Base-by-base conservation (phyloP, 2,113 vertebrate genomes). In the Tyto alba region DNA sequence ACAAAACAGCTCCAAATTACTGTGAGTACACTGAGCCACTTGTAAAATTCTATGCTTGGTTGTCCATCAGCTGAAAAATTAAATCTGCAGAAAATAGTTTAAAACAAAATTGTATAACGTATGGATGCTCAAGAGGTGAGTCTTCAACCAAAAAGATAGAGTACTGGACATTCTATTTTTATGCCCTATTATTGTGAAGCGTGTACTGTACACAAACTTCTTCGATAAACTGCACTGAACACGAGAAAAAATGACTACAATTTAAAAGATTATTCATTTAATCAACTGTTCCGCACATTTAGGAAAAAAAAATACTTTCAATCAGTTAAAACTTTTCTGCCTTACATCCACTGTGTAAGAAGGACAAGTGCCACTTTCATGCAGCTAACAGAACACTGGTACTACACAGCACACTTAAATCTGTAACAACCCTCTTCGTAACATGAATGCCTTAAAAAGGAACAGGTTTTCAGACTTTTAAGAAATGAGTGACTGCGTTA, bases 391-490 rank as follows among this genome's bases (percentile, higher is more conserved):
- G 21, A 19, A 76, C 41, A 48, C 14, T 3, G 1, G 0, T 18
- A 11, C 22, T 23, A 34, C 27, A 13, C 1, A 89, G 55, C 36
- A 52, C 25, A 27, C 27, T 15, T 26, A 30, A 7, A 62, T 16
- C 20, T 45, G 13, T 7, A 41, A n/a, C n/a, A n/a, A n/a, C n/a
- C n/a, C n/a, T n/a, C 27, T 57, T 22, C 36, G 10, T 13, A 38
- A 40, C 0, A 0, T 9, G 5, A 48, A 25, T 2, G 7, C 22
- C 43, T 48, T 36, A 18, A 3, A 52, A 21, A 89, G 18, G 14
- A 93, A 52, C 1, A 52, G 3, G 25, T 21, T 69, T 55, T 16
- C 38, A 26, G 50, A 50, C 41, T 27, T 27, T 45, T 9, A 52
- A 68, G 13, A 73, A 89, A 47, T 9, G 0, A 81, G 7, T 30